Conservation (phyloP, 1,140 invertebrate genomes). For the Araneus ventricosus region DNA sequence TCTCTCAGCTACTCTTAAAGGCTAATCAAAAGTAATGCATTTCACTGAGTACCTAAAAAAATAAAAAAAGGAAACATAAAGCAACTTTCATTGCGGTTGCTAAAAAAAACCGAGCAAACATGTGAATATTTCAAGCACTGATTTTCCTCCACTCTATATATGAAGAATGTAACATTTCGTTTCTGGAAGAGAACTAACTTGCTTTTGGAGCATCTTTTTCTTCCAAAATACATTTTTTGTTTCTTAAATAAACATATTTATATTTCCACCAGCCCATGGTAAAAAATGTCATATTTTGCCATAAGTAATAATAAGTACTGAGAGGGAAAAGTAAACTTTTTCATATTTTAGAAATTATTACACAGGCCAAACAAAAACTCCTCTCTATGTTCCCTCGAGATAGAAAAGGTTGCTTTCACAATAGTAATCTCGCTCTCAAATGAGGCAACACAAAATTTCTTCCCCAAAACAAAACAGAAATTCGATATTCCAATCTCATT, state of each 20-base stretch:
- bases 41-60: too few species aligned
- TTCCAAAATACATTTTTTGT: background rate
- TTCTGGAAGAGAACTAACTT: background rate
- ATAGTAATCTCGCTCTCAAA: background rate
- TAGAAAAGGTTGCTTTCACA: background rate
- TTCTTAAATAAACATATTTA: background rate
- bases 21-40: too few species aligned
- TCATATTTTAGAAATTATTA: background rate
- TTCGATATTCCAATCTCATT: slow-evolving; percentile 6
- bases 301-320: background rate
- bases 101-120: too few species aligned
- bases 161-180: too few species aligned
- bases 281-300: background rate
- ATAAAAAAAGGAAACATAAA: too few species aligned
- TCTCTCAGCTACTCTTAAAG: too few species aligned
- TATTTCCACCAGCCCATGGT: background rate
- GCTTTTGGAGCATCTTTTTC: background rate
- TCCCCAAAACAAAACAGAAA: background rate
- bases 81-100: too few species aligned
- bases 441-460: too few species aligned
- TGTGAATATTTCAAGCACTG: too few species aligned
- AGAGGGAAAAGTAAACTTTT: background rate
- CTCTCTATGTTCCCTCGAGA: background rate
- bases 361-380: background rate
- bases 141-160: too few species aligned